These are phyloP conservation scores for Loxodonta africana DNA, from an alignment of 2,113 vertebrate genomes.

Conservation along the genomic window DNA sequence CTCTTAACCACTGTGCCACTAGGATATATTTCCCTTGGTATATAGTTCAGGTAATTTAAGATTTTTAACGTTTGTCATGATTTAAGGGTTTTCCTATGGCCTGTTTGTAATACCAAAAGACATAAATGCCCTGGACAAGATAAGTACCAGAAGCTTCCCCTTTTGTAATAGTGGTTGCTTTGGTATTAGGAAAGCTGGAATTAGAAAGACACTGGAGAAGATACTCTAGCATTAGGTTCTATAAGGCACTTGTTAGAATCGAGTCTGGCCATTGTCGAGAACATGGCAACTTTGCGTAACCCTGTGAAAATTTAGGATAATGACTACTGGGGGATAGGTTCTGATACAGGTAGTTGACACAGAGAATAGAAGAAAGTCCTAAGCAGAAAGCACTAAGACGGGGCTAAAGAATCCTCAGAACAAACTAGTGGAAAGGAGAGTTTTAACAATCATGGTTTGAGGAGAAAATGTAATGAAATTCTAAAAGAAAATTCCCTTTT, in stretches of 20 bases:
- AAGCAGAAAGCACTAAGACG: background rate
- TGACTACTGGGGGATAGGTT: background rate
- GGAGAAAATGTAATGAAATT: conserved; percentile 21
- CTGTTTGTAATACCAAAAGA: conserved; percentile 2
- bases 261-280: background rate
- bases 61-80: conserved; percentile 22
- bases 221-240: background rate
- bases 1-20: too few species aligned
- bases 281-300: background rate
- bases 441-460: background rate
- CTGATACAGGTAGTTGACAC: background rate
- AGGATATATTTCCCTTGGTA: background rate
- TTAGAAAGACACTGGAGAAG: background rate
- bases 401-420: background rate
- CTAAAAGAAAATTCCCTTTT: background rate
- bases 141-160: background rate
- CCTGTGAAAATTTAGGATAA: background rate
- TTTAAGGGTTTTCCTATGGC: background rate
- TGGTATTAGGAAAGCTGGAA: background rate
- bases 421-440: background rate
- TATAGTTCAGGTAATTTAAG: background rate
- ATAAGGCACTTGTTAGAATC: background rate
- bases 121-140: background rate
- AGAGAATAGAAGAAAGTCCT: background rate
- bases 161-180: background rate